Conservation (phyloP, 2,888 invertebrate genomes). For the Anodontia alba region DNA sequence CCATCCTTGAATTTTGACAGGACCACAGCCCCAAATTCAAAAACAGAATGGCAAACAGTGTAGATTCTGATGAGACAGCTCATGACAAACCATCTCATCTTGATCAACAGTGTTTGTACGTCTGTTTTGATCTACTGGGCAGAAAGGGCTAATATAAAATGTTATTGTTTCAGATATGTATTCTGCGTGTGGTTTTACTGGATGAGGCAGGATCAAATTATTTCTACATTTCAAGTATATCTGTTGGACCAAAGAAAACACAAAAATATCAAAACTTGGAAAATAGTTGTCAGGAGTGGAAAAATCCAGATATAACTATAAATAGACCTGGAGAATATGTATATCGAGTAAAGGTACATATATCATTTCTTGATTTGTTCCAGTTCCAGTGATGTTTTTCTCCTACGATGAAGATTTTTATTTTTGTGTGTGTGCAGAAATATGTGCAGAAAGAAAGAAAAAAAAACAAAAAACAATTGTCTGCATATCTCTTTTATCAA, state of each 20-base stretch:
- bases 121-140: too few species aligned
- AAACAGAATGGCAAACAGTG: too few species aligned
- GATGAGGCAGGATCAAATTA: conserved; percentile 90
- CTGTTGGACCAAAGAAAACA: conserved; percentile 82
- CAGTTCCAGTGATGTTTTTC: neutral
- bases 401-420: neutral
- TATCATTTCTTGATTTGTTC: neutral
- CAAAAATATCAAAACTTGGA: conserved; percentile 82
- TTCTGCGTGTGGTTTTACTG: conserved; percentile 89
- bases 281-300: conserved; percentile 85
- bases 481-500: too few species aligned
- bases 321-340: conserved; percentile 79
- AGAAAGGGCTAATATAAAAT: too few species aligned
- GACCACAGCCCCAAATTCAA: too few species aligned
- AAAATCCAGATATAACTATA: conserved; percentile 82
- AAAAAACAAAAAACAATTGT: too few species aligned
- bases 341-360: conserved; percentile 81
- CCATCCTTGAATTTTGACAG: too few species aligned
- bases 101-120: too few species aligned
- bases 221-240: conserved; percentile 88
- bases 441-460: too few species aligned
- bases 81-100: too few species aligned
- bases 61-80: too few species aligned
- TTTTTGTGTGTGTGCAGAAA: too few species aligned
- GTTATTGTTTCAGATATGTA: conserved; percentile 82